Percentiles rank a stretch among this genome's conserved stretches.
Conservation (phyloP, 2,888 invertebrate genomes). For the Bimastos eiseni region DNA sequence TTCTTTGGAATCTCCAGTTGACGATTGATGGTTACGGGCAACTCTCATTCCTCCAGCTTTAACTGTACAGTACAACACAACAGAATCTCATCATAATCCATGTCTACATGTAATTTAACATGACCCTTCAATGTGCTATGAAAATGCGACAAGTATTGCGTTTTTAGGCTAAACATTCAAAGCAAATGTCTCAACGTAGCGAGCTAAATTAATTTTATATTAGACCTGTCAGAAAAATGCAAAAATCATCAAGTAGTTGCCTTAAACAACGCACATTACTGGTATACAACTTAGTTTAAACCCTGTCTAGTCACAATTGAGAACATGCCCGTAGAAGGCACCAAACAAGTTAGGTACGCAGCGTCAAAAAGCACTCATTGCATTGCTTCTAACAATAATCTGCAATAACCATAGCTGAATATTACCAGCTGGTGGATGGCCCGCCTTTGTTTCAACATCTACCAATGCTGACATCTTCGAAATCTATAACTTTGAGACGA, state of each 20-base stretch:
- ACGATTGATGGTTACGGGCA: slow-evolving; percentile 38
- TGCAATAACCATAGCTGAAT: not conserved
- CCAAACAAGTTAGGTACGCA: too few relatives aligned
- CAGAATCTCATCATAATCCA: not conserved
- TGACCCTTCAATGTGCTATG: not conserved
- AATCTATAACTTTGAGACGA: not conserved
- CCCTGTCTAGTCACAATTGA: not conserved
- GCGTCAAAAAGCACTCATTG: not conserved
- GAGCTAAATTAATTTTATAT: not conserved
- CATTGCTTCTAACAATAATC: not conserved
- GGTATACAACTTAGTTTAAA: not conserved
- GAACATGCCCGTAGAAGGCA: not conserved
- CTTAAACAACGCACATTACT: too few relatives aligned
- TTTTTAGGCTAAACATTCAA: not conserved
- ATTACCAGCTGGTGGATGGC: slow-evolving; percentile 88
- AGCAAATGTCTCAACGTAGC: not conserved
- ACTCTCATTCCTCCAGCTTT: slow-evolving; percentile 45
- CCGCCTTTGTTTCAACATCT: slow-evolving; percentile 74
- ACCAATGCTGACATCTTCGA: not conserved
- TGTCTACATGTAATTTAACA: not conserved
- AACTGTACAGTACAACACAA: slow-evolving; percentile 33
- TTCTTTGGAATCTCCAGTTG: slow-evolving; percentile 32
- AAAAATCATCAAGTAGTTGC: not conserved
- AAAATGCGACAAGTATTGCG: not conserved
- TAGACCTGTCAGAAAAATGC: not conserved